Base-by-base conservation (phyloP, 2,113 vertebrate genomes). In the Hydrolagus affinis region DNA sequence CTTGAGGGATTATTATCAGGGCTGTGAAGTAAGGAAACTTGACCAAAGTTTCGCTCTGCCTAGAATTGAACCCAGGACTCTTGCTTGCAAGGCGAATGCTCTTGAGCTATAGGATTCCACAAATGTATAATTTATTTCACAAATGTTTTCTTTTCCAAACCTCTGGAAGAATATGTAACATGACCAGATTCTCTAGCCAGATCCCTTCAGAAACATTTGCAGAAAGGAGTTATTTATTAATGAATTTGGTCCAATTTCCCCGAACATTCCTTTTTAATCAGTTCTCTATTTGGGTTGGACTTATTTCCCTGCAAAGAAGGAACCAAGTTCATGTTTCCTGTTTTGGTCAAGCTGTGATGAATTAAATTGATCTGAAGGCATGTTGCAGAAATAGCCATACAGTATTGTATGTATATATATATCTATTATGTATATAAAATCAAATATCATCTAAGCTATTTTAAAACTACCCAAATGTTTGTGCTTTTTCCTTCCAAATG, bases 201-300 rank as follows among this genome's bases (percentile, higher is more conserved):
- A 83, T 83, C 62, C 17, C 23, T 83, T 83, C 78, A 66, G 30
- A 83, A 83, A 66, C 17, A 66, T 21, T 28, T 83, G 30, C 62
- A 83, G 66, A 25, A 19, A 80, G 59, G 19, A 66, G 3, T 68
- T 83, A 32, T 83, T 83, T 83, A 83, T 83, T 83, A 60, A 83
- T 15, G 66, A 15, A 68, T 83, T 83, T 30, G 66, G 66, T 17
- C 62, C 62, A 68, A 83, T 83, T 83, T 66, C 78, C 62, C 62
- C 21, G 62, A 83, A 83, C 78, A 32, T 66, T 83, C 62, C 78
- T 83, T 83, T 44, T 83, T 83, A 83, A 83, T 83, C 62, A 83
- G 60, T 68, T 30, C 66, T 83, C 17, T 83, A 60, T 68, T 83
- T 68, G 78, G 62, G 32, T 83, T 83, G 28, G 78, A 32, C 62